These are phyloP conservation scores for Anoplius nigerrimus DNA, from an alignment of 2,888 invertebrate species.

Conservation along the genomic window DNA sequence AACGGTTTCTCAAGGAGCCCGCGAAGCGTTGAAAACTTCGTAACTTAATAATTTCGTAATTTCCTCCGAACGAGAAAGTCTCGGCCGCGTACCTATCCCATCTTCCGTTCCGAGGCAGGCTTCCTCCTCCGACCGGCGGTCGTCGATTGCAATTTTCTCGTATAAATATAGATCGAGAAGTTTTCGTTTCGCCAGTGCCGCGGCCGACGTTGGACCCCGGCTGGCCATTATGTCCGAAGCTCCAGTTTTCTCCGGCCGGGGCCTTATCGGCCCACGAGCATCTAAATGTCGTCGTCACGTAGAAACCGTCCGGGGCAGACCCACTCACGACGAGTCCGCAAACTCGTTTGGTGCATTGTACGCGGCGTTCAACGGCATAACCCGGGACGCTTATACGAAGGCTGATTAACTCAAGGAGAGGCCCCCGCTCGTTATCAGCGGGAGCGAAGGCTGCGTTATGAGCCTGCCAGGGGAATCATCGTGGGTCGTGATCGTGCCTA, in stretches of 20 bases:
- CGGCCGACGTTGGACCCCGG: neutral
- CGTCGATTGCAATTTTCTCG: neutral
- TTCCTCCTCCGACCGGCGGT: neutral
- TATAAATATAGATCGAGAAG: too few species aligned
- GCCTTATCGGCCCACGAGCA: slow-evolving; percentile 49
- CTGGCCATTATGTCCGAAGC: slow-evolving; percentile 34
- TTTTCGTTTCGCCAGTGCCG: too few species aligned
- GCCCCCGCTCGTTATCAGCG: slow-evolving; percentile 30
- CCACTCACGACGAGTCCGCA: slow-evolving; percentile 37
- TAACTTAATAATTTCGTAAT: too few species aligned
- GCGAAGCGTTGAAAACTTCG: too few species aligned
- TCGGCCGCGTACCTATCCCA: too few species aligned
- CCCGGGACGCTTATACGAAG: slow-evolving; percentile 20
- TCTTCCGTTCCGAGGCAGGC: neutral
- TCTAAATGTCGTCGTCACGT: slow-evolving; percentile 62
- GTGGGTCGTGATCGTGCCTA: slow-evolving; percentile 12
- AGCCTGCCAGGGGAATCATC: slow-evolving; percentile 19
- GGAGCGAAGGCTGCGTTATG: slow-evolving; percentile 31
- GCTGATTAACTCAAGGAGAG: slow-evolving; percentile 37
- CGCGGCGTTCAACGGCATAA: slow-evolving; percentile 29
- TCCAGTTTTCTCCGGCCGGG: slow-evolving; percentile 39
- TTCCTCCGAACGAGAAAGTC: neutral
- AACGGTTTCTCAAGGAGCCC: too few species aligned
- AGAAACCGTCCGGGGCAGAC: slow-evolving; percentile 34
- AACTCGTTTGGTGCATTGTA: slow-evolving; percentile 37